Conservation (phyloP, 2,113 vertebrate genomes). For the Scomber scombrus region DNA sequence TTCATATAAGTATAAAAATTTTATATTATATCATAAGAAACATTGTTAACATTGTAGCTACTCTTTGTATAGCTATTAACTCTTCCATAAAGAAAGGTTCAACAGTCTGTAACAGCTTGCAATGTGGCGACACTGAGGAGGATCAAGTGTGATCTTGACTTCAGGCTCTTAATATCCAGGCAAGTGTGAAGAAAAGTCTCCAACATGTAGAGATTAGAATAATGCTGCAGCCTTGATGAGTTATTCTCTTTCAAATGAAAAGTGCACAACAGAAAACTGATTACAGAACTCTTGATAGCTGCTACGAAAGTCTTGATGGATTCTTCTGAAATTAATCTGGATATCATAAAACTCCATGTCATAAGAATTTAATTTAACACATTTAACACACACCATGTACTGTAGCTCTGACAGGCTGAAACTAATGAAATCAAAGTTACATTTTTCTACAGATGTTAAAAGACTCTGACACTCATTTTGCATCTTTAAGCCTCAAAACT, state of each 20-base stretch:
- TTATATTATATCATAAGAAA: neutral
- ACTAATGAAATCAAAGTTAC: neutral
- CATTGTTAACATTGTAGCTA: neutral
- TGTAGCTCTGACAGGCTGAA: neutral
- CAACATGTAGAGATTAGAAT: constrained; percentile 18
- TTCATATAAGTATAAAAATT: too few species aligned
- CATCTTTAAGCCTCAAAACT: neutral
- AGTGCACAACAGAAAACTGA: neutral
- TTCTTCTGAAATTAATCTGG: neutral
- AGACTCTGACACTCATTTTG: neutral
- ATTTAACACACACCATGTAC: neutral
- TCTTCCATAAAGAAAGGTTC: constrained; percentile 7
- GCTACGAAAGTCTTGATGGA: constrained; percentile 3
- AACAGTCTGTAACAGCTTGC: constrained; percentile 9
- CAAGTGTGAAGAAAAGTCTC: constrained; percentile 22
- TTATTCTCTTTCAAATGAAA: constrained; percentile 44
- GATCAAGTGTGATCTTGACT: constrained; percentile 22
- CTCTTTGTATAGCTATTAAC: neutral
- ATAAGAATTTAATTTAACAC: too few species aligned
- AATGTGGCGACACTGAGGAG: constrained; percentile 12
- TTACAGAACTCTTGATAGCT: constrained; percentile 20
- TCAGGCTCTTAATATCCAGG: constrained; percentile 11
- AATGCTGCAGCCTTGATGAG: constrained; percentile 39
- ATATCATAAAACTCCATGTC: neutral
- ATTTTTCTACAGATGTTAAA: neutral